Conservation (phyloP, 2,113 vertebrate species). For the Cebidichthys violaceus region DNA sequence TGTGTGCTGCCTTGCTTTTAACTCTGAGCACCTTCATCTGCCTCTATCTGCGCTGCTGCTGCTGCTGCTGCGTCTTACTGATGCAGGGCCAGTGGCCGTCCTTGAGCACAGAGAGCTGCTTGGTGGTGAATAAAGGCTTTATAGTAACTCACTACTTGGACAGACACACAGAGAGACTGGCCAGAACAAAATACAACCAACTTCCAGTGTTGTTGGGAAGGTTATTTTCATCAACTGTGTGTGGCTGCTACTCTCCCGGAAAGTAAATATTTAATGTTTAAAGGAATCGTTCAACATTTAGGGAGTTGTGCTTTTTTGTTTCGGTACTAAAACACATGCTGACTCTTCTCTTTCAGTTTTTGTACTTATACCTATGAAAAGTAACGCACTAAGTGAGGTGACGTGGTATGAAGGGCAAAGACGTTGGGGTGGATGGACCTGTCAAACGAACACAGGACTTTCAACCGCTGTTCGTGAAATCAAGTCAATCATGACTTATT, state of each 20-base stretch:
- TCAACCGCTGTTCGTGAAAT: too few species aligned
- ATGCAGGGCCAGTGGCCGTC: constrained; percentile 15
- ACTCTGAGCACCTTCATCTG: constrained; percentile 28
- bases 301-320: not conserved
- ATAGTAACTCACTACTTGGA: not conserved
- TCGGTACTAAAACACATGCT: too few species aligned
- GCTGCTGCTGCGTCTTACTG: constrained; percentile 17
- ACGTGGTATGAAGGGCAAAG: too few species aligned
- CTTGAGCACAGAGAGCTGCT: constrained; percentile 30
- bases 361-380: too few species aligned
- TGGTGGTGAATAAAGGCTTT: constrained; percentile 9
- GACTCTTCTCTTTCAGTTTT: too few species aligned
- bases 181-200: not conserved
- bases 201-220: not conserved
- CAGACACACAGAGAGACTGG: not conserved
- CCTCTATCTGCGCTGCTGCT: constrained; percentile 16
- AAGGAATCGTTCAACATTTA: not conserved
- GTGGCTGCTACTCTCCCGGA: not conserved
- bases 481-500: too few species aligned
- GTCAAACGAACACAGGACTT: too few species aligned
- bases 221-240: constrained; percentile 3
- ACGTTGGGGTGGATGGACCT: too few species aligned
- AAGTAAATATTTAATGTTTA: not conserved
- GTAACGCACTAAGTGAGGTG: too few species aligned
- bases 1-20: constrained; percentile 28